Percentiles rank a stretch among this genome's conserved stretches.
Conservation (phyloP, 2,888 invertebrate genomes). For the Rotaria sp. region DNA sequence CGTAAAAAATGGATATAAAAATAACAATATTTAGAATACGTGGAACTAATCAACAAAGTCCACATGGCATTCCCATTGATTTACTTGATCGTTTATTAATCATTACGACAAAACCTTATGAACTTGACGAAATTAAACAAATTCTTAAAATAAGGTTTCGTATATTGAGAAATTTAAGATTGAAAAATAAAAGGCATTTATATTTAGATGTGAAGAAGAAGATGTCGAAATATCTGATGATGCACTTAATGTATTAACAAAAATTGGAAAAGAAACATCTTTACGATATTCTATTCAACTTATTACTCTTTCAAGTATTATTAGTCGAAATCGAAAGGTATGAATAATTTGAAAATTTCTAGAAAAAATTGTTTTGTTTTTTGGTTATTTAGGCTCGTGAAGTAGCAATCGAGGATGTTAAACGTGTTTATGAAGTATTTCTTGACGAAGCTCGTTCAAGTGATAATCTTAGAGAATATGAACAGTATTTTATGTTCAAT, state of each 20-base stretch:
- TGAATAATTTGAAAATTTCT: too few species aligned
- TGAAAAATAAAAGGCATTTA: too few species aligned
- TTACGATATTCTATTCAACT: constrained; percentile 93
- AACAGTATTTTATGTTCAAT: constrained; percentile 84
- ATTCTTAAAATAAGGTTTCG: constrained; percentile 72
- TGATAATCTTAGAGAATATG: constrained; percentile 85
- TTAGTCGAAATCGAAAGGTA: constrained; percentile 79
- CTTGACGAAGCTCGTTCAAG: constrained; percentile 85
- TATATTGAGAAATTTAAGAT: too few species aligned
- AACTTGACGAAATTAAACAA: constrained; percentile 77
- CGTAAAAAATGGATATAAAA: too few species aligned
- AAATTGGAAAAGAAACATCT: constrained; percentile 84
- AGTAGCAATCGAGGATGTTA: constrained; percentile 73
- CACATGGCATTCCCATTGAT: constrained; percentile 95
- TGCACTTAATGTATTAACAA: constrained; percentile 79
- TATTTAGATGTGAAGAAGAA: constrained; percentile 75
- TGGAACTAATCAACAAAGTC: constrained; percentile 83
- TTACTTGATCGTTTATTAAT: constrained; percentile 88
- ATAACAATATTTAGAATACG: constrained; percentile 64
- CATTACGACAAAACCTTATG: constrained; percentile 79
- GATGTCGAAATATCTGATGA: constrained; percentile 87
- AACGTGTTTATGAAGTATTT: constrained; percentile 86
- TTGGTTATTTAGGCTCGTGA: constrained; percentile 61
- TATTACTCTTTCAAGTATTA: constrained; percentile 84
- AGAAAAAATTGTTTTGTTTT: too few species aligned